Base-by-base conservation (phyloP, 2,113 vertebrate species). In the Mugil cephalus region DNA sequence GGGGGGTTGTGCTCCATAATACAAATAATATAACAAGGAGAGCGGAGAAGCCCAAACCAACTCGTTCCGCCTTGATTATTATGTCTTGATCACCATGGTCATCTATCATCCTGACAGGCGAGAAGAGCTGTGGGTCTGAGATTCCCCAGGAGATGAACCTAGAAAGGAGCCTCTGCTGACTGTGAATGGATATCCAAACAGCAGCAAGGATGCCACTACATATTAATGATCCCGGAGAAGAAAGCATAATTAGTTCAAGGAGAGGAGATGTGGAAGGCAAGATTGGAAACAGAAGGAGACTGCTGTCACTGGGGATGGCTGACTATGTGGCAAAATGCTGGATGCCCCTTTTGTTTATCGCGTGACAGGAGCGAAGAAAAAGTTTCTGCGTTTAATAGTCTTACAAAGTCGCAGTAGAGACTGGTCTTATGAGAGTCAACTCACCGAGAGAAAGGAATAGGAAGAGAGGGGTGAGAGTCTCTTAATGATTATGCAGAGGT, bases 401-500 rank as follows among this genome's bases (percentile, higher is more conserved):
- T 43, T 42, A 30, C 18, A 55, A 40, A 59, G 11, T 43, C 39
- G 34, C 13, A 36, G 21, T n/a, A 4, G 10, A 55, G 18, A 21
- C 8, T 5, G 39, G 40, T 62, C 1, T 14, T 15, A 24, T 52
- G 43, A 55, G 36, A 42, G 46, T 54, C 43, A 19, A 17, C 0
- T 1, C 17, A 40, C n/a, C 15, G 34, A 56, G 46, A 12, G n/a
- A 36, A 43, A 34, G 11, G 3, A 42, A 21, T 43, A 58, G 56
- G 48, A 42, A 9, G 35, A 12, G 30, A 54, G 74, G 21, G 1
- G 39, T 50, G 52, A 69, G 24, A 18, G 14, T 45, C 42, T 45
- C 42, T 69, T 73, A 18, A 70, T 68, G 35, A 70, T 50, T 58
- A 63, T 68, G 45, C 62, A 70, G 66, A 68, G 61, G 62, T 70